Base-by-base conservation (phyloP, 2,113 vertebrate genomes). In the Madoqua kirkii region DNA sequence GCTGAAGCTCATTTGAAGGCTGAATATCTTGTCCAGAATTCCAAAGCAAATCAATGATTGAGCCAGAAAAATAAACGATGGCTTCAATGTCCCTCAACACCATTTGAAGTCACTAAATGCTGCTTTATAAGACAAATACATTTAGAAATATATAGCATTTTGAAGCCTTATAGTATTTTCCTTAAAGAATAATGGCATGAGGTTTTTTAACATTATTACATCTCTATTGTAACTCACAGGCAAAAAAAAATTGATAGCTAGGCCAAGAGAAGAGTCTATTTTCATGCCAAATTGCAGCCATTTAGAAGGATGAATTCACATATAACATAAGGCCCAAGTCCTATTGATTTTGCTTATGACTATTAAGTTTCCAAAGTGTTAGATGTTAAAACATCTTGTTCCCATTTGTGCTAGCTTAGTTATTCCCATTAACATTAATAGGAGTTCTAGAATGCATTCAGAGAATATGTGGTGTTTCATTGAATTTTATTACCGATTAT, bases 401-500 rank as follows among this genome's bases (percentile, higher is more conserved):
- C 87, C 48, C 5, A 8, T 95, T 97, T 93, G 71, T 89, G 48
- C 57, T 40, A 50, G 62, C 48, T 92, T 96, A 96, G 83, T 89
- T 93, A 89, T 89, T 93, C 48, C n/a, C 50, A 96, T 95, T 96
- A 94, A 55, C 95, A 93, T 67, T 60, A 95, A 87, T 92, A 87
- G 76, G 62, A 95, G 62, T 62, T 93, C 57, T 85, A 94, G 36
- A 84, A 93, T 67, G 64, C 60, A 96, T 78, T 95, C 62, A 94
- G 85, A 93, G 60, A 89, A 93, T 76, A 43, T 25, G 60, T 50
- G 62, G 40, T 86, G 95, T 96, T 95, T 96, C 74, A 96, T 60
- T 67, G 45, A 93, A 64, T 81, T 95, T 97, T 97, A 97, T 92
- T 76, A 57, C 71, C 91, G 89, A 93, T 97, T 97, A 95, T n/a